Base-by-base conservation (phyloP, 2,113 vertebrate species). In the Pseudorectes ferrugineus region DNA sequence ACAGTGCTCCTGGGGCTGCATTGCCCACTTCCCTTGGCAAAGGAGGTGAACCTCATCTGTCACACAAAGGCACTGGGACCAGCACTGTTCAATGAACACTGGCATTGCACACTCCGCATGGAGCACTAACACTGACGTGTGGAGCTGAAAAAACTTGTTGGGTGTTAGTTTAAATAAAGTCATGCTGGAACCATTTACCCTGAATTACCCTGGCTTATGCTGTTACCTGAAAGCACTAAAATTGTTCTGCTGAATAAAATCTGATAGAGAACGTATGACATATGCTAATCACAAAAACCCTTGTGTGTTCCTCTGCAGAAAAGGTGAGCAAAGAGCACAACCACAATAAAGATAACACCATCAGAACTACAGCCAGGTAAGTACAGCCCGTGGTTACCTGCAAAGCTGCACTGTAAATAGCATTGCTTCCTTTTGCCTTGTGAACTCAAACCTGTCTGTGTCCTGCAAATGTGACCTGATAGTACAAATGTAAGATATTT, bases 241-340 rank as follows among this genome's bases (percentile, higher is more conserved):
- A 70, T 65, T 66, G 22, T 73, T 55, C 25, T 71, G 25, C 52
- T 76, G 45, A 70, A 65, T 88, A 70, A 86, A 93, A 58, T 22
- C 43, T 61, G 36, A 35, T 29, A 38, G 40, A 43, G n/a, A 88
- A 68, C 28, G 33, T 63, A 12, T 5, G 15, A 36, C 8, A 3
- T 14, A 49, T 40, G 54, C 63, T 95, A 78, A 85, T 94, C 31
- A 52, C 45, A 82, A 77, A 66, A 82, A 35, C 15, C 21, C 28
- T 28, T 65, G 7, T 95, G 21, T 95, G 26, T 97, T 95, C 83
- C 81, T 88, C 68, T 98, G 52, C 98, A 99, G 99, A 99, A 98
- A 99, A 99, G 98, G 99, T 99, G 97, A 99, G 99, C 98, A 99
- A 99, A 98, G 99, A 99, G 97, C 98, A 99, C 97, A 99, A 99